Conservation (phyloP, 2,888 invertebrate genomes). For the Ophion costatus region DNA sequence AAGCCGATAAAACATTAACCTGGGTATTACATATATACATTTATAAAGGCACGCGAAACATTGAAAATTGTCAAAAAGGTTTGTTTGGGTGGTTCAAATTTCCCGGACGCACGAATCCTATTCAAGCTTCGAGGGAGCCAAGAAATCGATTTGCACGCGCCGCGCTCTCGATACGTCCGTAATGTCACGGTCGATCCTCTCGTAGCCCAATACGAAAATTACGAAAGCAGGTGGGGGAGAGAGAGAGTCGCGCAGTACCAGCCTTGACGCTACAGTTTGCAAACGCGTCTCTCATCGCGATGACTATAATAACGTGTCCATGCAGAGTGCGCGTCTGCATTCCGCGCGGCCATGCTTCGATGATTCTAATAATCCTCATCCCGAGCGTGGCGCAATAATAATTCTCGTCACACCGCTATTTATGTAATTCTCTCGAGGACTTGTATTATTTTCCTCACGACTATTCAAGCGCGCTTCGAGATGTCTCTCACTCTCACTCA, state of each 20-base stretch:
- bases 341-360: slow-evolving; percentile 55
- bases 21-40: not conserved
- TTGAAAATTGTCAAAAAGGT: too few relatives aligned
- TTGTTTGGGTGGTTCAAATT: too few relatives aligned
- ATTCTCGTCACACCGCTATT: slow-evolving; percentile 50
- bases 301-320: slow-evolving; percentile 56
- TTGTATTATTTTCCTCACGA: slow-evolving; percentile 24
- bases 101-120: too few relatives aligned
- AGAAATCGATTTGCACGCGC: not conserved
- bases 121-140: not conserved
- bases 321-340: slow-evolving; percentile 34
- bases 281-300: slow-evolving; percentile 37
- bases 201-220: not conserved
- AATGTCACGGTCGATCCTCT: not conserved
- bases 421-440: slow-evolving; percentile 43
- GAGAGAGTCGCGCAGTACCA: not conserved
- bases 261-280: slow-evolving; percentile 41
- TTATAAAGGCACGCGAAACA: not conserved
- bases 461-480: not conserved
- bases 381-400: slow-evolving; percentile 61
- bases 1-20: not conserved
- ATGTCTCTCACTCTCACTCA: slow-evolving; percentile 4
- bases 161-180: not conserved
- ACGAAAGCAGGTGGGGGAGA: not conserved
- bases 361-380: slow-evolving; percentile 51